A percentile compares a stretch with the other conserved stretches of the same genome.
These are phyloP conservation scores for Talpa occidentalis DNA, from an alignment of 2,113 vertebrate genomes.

Conservation along the genomic window DNA sequence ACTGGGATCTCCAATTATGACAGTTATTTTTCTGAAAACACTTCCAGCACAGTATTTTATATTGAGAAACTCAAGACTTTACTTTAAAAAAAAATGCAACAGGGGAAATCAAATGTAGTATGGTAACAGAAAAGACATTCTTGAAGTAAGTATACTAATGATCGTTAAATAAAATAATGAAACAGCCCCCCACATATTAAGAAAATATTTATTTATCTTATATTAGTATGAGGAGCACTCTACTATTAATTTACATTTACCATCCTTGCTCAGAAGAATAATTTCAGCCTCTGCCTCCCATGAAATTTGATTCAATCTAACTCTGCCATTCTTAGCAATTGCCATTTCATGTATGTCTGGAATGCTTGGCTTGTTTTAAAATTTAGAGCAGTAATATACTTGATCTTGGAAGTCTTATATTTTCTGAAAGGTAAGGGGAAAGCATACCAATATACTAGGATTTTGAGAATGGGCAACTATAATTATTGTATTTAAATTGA, in stretches of 20 bases:
- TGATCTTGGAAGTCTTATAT: background rate
- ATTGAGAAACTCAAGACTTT: background rate
- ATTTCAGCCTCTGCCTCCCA: background rate
- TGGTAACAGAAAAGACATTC: background rate
- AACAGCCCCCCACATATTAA: background rate
- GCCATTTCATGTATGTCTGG: background rate
- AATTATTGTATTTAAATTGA: background rate
- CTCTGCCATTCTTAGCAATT: background rate
- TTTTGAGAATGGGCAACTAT: background rate
- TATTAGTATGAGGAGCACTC: background rate
- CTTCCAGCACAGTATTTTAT: background rate
- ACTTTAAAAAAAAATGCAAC: background rate
- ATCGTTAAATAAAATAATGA: constrained; percentile 2
- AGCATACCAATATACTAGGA: background rate
- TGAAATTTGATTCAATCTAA: background rate
- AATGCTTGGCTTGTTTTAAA: background rate
- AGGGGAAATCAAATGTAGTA: background rate
- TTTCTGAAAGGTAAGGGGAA: background rate
- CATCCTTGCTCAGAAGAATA: background rate
- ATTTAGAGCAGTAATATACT: background rate
- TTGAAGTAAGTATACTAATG: background rate
- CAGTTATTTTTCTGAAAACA: constrained; percentile 19
- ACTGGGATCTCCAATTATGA: background rate
- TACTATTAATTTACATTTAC: background rate
- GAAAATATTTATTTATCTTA: background rate